These are phyloP conservation scores for Campopleginae sp. DNA, from an alignment of 2,888 invertebrate species.

Conservation along the genomic window DNA sequence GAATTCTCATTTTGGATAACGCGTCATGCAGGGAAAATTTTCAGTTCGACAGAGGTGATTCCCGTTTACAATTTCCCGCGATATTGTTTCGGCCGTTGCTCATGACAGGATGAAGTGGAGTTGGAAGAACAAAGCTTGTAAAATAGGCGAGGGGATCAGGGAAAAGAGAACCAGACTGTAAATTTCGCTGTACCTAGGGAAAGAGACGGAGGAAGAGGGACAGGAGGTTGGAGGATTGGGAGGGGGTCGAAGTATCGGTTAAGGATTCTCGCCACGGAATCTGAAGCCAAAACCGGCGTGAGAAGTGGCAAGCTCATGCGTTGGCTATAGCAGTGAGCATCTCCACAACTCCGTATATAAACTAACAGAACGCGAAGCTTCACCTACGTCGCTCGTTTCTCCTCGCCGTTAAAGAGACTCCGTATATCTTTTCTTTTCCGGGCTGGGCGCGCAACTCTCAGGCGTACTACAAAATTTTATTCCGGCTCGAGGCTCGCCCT, in stretches of 20 bases:
- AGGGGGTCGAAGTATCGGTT: slow-evolving; percentile 63
- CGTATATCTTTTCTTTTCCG: slow-evolving; percentile 73
- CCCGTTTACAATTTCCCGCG: background rate
- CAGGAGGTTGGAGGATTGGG: slow-evolving; percentile 66
- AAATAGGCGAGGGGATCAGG: slow-evolving; percentile 16
- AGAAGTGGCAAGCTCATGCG: slow-evolving; percentile 40
- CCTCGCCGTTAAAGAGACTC: slow-evolving; percentile 69
- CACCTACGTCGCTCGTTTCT: slow-evolving; percentile 72
- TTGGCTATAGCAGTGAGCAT: slow-evolving; percentile 48
- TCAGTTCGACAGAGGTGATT: background rate
- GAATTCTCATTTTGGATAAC: background rate
- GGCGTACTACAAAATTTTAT: slow-evolving; percentile 62
- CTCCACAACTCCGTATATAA: slow-evolving; percentile 54
- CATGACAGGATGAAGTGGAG: slow-evolving; percentile 15
- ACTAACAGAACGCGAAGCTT: slow-evolving; percentile 69
- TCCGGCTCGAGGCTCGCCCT: slow-evolving; percentile 31
- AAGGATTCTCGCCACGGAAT: slow-evolving; percentile 69
- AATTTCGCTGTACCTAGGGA: slow-evolving; percentile 44
- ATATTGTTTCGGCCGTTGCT: background rate
- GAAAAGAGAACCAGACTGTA: slow-evolving; percentile 41
- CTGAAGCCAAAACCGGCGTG: slow-evolving; percentile 56
- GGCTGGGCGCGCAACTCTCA: slow-evolving; percentile 45
- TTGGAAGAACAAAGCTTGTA: slow-evolving; percentile 17
- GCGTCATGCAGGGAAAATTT: background rate
- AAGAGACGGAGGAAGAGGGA: slow-evolving; percentile 7